Evolutionary conservation across 1,140 invertebrate genomes (phyloP).

Genomic region (Trachymyrmex septentrionalis): DNA sequence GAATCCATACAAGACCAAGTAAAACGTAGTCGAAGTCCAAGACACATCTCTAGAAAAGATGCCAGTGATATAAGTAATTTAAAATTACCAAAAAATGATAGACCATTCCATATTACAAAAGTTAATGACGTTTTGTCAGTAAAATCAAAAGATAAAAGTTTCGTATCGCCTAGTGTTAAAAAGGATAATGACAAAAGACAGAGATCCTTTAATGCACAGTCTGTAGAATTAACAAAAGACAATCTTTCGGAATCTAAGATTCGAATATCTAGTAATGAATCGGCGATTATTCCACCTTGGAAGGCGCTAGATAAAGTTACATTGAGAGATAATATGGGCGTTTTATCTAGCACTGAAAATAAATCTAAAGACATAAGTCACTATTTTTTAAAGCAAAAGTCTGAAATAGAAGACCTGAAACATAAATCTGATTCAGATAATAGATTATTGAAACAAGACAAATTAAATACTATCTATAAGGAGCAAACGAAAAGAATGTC

Average conservation of each 20-base stretch:
- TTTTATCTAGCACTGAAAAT: conserved; percentile 70
- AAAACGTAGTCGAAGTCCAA: conserved; percentile 78
- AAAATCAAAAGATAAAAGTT: conserved; percentile 80
- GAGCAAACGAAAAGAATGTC: conserved; percentile 76
- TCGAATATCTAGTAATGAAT: conserved; percentile 80
- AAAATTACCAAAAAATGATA: conserved; percentile 79
- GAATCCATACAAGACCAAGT: conserved; percentile 71
- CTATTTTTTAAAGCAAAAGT: conserved; percentile 61
- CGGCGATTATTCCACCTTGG: conserved; percentile 69
- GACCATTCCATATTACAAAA: conserved; percentile 66
- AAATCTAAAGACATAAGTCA: conserved; percentile 76
- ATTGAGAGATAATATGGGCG: conserved; percentile 77
- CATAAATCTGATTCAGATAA: conserved; percentile 71
- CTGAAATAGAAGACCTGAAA: conserved; percentile 76
- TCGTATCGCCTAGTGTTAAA: conserved; percentile 76
- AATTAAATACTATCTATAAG: conserved; percentile 69
- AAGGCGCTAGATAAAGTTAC: conserved; percentile 78
- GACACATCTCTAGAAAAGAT: conserved; percentile 80
- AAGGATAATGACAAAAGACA: conserved; percentile 81
- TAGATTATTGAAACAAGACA: conserved; percentile 72
- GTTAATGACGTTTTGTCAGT: conserved; percentile 76
- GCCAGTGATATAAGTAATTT: conserved; percentile 66
- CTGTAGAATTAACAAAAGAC: conserved; percentile 74
- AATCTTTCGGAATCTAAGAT: conserved; percentile 76
- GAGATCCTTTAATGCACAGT: conserved; percentile 73